Evolutionary conservation across 1,140 invertebrate genomes (phyloP).

Genomic region (Zaprionus lachaisei): DNA sequence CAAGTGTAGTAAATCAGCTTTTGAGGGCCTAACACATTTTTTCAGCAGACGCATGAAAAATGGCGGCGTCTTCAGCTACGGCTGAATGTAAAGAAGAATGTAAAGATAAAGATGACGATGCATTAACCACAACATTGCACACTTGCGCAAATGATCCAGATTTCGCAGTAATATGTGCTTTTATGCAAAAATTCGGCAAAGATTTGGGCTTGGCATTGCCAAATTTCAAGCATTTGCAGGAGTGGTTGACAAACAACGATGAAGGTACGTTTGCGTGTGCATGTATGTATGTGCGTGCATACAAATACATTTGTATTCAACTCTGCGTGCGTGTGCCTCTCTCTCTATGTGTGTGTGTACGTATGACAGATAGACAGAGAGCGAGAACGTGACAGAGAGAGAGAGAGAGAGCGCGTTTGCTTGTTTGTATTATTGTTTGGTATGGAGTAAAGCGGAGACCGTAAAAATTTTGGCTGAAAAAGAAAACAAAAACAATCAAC

Average conservation of each 20-base stretch:
- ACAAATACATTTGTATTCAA: conserved; percentile 11
- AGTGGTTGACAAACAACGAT: conserved; percentile 94
- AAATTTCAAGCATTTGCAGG: conserved; percentile 92
- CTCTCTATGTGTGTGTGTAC: conserved; percentile 8
- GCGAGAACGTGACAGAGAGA: conserved; percentile 10
- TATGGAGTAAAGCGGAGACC: conserved; percentile 44
- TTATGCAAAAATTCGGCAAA: conserved; percentile 94
- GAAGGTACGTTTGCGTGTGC: conserved; percentile 88
- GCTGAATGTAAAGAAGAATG: conserved; percentile 66
- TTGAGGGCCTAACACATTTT: conserved; percentile 61
- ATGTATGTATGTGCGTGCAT: conserved; percentile 16
- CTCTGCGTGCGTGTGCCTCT: conserved; percentile 17
- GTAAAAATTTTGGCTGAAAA: conserved; percentile 27
- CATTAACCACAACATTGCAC: conserved; percentile 74
- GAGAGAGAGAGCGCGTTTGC: conserved; percentile 16
- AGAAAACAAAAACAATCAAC: conserved; percentile 67
- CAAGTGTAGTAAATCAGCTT: conserved; percentile 61
- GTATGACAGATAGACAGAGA: conserved; percentile 17
- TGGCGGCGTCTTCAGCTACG: conserved; percentile 72
- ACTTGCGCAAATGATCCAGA: conserved; percentile 96
- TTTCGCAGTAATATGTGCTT: conserved; percentile 97
- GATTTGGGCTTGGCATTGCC: conserved; percentile 91
- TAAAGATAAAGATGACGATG: conserved; percentile 78
- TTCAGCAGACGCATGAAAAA: conserved; percentile 77
- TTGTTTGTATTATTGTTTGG: conserved; percentile 66